Conservation (phyloP, 2,113 vertebrate species). For the Otis tarda region DNA sequence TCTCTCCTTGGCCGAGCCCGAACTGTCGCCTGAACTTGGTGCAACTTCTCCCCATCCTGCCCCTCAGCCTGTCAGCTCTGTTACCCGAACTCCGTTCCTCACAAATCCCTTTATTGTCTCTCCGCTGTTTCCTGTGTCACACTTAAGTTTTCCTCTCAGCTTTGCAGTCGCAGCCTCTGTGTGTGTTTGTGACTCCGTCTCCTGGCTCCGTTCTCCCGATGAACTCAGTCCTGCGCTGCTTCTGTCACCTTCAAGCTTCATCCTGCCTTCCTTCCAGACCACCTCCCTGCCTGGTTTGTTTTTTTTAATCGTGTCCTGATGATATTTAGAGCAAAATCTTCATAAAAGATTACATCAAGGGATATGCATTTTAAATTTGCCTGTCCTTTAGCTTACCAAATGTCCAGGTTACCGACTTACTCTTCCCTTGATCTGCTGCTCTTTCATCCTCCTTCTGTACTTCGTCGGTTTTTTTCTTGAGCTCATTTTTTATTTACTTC, state of each 20-base stretch:
- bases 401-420: neutral
- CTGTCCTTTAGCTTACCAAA: neutral
- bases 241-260: neutral
- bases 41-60: neutral
- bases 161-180: neutral
- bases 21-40: neutral
- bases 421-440: neutral
- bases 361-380: neutral
- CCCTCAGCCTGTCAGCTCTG: neutral
- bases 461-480: neutral
- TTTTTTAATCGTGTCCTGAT: neutral
- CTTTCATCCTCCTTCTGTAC: neutral
- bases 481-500: neutral
- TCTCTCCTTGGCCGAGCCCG: neutral
- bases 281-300: neutral
- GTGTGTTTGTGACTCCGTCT: neutral
- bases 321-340: neutral
- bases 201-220: neutral
- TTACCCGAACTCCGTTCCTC: neutral
- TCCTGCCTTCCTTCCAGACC: neutral
- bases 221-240: neutral
- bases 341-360: neutral
- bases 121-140: neutral
- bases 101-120: neutral
- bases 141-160: neutral